Evolutionary conservation across 2,888 invertebrate species (phyloP).

Genomic region (Acrocera orbiculus): DNA sequence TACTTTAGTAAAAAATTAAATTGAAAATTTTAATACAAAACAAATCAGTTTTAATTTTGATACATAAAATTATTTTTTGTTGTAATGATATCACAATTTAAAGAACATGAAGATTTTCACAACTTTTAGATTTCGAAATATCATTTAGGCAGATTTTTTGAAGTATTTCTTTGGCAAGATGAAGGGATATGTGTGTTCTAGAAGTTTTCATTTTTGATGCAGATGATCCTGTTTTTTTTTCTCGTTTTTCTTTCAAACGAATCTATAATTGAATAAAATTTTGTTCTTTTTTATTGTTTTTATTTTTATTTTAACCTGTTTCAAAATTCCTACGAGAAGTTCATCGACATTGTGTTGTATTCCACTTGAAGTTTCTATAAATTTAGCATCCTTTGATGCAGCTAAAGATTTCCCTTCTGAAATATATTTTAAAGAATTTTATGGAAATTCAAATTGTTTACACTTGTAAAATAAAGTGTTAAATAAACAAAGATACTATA

Average conservation of each 20-base stretch:
- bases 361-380: constrained; percentile 89
- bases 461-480: background rate
- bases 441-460: no score
- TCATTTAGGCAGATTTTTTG: constrained; percentile 76
- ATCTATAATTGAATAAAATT: constrained; percentile 30
- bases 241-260: constrained; percentile 54
- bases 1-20: no score
- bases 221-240: constrained; percentile 49
- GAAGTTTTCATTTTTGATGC: constrained; percentile 55
- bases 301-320: constrained; percentile 38
- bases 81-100: no score
- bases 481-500: background rate
- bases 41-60: no score
- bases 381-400: constrained; percentile 75
- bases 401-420: constrained; percentile 91
- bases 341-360: constrained; percentile 96
- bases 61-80: no score
- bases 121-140: constrained; percentile 68
- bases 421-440: no score
- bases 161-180: constrained; percentile 62
- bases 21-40: no score
- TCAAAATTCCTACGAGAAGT: constrained; percentile 78
- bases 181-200: constrained; percentile 62
- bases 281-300: no score
- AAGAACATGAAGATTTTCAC: constrained; percentile 70